phyloP scores from a whole-genome alignment of 2,113 vertebrate genomes.

The Aramus guarauna region DNA sequence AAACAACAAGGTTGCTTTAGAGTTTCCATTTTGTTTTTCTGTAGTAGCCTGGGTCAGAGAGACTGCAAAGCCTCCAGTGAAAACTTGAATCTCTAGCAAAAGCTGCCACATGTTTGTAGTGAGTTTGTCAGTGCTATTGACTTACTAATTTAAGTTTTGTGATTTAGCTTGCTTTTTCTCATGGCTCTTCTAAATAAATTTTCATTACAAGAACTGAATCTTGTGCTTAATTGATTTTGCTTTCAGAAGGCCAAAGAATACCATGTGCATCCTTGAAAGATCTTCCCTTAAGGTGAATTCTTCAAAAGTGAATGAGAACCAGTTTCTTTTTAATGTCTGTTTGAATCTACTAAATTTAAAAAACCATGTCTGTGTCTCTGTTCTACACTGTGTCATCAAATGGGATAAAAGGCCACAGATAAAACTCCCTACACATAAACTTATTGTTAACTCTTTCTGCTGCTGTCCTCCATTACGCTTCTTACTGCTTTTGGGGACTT shows the following conservation, averaged over 20 bases:
- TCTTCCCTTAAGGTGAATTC: slow-evolving; percentile 2
- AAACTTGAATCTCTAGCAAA: background rate
- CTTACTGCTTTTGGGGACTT: background rate
- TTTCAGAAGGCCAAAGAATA: background rate
- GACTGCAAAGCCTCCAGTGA: background rate
- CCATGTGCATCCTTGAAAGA: background rate
- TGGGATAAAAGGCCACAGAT: background rate
- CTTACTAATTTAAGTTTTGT: background rate
- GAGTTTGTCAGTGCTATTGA: background rate
- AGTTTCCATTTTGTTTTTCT: background rate
- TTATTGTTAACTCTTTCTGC: background rate
- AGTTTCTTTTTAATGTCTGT: background rate
- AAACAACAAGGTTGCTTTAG: background rate
- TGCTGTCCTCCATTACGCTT: background rate
- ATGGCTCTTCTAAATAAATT: background rate
- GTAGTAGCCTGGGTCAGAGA: background rate
- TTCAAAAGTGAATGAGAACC: background rate
- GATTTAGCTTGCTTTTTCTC: background rate
- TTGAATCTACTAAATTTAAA: background rate
- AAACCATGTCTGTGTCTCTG: background rate
- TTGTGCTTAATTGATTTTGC: background rate
- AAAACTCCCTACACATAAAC: background rate
- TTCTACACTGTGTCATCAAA: background rate
- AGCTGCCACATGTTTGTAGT: background rate
- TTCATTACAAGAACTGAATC: background rate